Conservation (phyloP, 2,888 invertebrate genomes). For the Carcina quercana region DNA sequence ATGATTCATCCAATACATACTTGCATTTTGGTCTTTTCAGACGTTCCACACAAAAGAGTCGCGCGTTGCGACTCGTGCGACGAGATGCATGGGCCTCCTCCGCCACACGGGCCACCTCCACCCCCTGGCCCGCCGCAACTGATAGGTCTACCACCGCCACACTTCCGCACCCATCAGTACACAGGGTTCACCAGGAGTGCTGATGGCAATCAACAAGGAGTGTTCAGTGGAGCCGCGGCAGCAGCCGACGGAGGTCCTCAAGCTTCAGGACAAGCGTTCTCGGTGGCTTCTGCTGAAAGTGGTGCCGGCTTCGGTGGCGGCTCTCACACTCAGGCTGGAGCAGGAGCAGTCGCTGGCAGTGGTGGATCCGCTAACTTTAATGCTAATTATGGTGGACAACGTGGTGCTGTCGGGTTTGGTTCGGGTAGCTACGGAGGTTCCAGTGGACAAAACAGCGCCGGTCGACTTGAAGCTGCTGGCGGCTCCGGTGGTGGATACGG, state of each 20-base stretch:
- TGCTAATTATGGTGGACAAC: neutral
- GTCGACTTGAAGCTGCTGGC: slow-evolving; percentile 4
- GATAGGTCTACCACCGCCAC: slow-evolving; percentile 15
- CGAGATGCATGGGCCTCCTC: slow-evolving; percentile 7
- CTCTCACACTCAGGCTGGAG: slow-evolving; percentile 1
- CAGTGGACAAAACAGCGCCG: too few species aligned
- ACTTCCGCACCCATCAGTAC: slow-evolving; percentile 44
- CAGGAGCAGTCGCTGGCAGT: neutral
- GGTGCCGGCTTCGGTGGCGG: slow-evolving; percentile 15
- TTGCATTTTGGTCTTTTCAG: slow-evolving; percentile 28
- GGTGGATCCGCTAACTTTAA: neutral
- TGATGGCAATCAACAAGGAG: slow-evolving; percentile 33
- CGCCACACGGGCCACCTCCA: slow-evolving; percentile 15
- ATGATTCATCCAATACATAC: neutral
- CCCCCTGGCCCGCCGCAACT: slow-evolving; percentile 11
- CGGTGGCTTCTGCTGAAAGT: slow-evolving; percentile 29
- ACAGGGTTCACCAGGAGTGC: slow-evolving; percentile 33
- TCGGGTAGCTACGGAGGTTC: too few species aligned
- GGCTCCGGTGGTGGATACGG: neutral
- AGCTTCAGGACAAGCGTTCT: slow-evolving; percentile 33
- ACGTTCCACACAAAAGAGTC: slow-evolving; percentile 22
- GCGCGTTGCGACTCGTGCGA: slow-evolving; percentile 23
- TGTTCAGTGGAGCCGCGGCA: slow-evolving; percentile 42
- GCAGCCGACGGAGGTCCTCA: slow-evolving; percentile 27
- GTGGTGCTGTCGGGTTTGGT: too few species aligned